Conservation (phyloP, 92 coral and sea anemone genomes). For the Nematostella vectensis region DNA sequence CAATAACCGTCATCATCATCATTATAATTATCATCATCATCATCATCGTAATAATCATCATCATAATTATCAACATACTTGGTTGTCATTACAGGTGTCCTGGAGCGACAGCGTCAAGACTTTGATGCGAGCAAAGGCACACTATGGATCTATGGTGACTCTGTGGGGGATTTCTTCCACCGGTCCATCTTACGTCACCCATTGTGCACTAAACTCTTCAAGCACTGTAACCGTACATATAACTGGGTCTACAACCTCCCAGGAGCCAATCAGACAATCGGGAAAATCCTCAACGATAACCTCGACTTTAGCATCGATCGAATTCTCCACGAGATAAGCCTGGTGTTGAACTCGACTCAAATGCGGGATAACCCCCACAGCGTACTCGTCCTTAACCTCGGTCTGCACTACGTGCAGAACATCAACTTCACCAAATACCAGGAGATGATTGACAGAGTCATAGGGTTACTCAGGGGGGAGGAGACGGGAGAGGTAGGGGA, state of each 20-base stretch:
- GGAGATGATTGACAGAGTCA: conserved; percentile 46
- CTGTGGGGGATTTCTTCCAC: conserved; percentile 69
- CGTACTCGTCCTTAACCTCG: conserved; percentile 56
- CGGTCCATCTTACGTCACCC: conserved; percentile 56
- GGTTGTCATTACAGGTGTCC: conserved; percentile 1
- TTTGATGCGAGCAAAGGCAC: conserved; percentile 18
- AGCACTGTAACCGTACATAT: conserved; percentile 53
- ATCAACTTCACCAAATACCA: conserved; percentile 56
- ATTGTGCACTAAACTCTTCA: conserved; percentile 43
- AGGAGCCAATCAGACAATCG: conserved; percentile 55
- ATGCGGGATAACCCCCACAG: conserved; percentile 44
- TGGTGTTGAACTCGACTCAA: conserved; percentile 20
- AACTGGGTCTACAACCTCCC: conserved; percentile 71
- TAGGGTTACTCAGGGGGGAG: conserved; percentile 41
- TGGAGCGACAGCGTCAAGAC: conserved; percentile 6
- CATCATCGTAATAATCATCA: too few species aligned
- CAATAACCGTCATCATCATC: too few species aligned
- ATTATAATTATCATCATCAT: too few species aligned
- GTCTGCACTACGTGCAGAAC: conserved; percentile 81
- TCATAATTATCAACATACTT: too few species aligned
- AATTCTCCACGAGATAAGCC: conserved; percentile 44
- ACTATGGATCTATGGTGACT: conserved; percentile 78
- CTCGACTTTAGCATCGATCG: conserved; percentile 50
- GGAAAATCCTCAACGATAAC: conserved; percentile 51
- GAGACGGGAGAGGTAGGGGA: conserved; percentile 26